Evolutionary conservation across 2,797 vertebrate genomes (phyloP), one percentile per base, ranked within the genome.

Genomic region (Sternarchorhynchus goeldii): DNA sequence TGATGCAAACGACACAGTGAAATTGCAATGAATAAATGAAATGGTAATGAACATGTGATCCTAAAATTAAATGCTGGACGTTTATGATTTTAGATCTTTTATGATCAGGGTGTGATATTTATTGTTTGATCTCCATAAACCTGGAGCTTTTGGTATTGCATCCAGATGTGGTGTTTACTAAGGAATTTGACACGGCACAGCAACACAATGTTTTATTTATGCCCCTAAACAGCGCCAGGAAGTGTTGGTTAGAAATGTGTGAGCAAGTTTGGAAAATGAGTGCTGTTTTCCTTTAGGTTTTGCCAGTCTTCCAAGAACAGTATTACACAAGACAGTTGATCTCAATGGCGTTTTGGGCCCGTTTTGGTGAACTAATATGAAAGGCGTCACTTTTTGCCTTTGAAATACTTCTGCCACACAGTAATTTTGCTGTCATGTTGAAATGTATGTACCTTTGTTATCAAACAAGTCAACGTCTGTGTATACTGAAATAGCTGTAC

Each of bases 111-210:
- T 41, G 58, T 71, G 50, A 84, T 88, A 86, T 89, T 90, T 90
- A 86, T 81, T 76, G 82, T 77, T 82, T 75, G 83, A 89, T 85
- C 77, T 79, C 83, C 82, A 76, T 57, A 89, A 83, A 88, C 82
- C 84, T 85, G 84, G 86, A 76, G 79, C 81, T 81, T 84, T 85
- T 83, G 85, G 84, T 86, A 93, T 88, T 77, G 82, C 77, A 83
- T 87, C 90, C 92, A 93, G 91, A 93, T 93, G 93, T 86, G 88
- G 74, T 85, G 76, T 82, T 88, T 80, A 82, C 83, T 78, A 71
- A 82, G 89, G 88, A 90, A 91, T 90, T 88, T 81, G 78, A 79
- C 76, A 75, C 76, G 34, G 86, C 85, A 86, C 81, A 88, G 84
- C 87, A 83, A 87, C 81, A 78, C 81, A 77, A 70, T 75, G 83